phyloP scores from a whole-genome alignment of 2,797 vertebrate species.

The Enteromius viviparus region DNA sequence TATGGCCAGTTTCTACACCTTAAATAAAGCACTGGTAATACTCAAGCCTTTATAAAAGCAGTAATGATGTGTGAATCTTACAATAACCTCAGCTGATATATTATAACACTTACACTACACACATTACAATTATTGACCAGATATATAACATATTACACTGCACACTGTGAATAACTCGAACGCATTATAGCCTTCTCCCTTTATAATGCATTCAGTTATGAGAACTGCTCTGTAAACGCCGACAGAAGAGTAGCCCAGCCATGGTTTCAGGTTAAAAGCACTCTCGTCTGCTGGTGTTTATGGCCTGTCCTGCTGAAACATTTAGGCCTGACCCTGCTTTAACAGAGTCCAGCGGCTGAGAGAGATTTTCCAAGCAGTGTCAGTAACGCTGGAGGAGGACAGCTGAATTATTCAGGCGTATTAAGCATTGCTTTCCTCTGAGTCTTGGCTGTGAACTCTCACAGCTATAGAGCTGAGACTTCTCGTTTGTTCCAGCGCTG shows the following conservation, averaged over 20 bases:
- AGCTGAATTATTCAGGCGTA: constrained; percentile 64
- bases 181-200: not conserved
- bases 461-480: constrained; percentile 25
- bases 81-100: not conserved
- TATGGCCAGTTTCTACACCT: not conserved
- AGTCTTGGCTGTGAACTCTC: constrained; percentile 36
- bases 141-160: too few species aligned
- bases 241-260: too few species aligned
- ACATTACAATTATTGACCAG: not conserved
- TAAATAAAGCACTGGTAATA: too few species aligned
- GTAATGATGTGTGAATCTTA: too few species aligned
- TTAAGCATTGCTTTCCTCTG: constrained; percentile 56
- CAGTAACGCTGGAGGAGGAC: constrained; percentile 40
- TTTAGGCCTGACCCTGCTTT: not conserved
- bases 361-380: constrained; percentile 60
- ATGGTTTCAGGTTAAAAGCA: too few species aligned
- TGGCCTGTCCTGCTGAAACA: not conserved
- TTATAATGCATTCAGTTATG: not conserved
- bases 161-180: not conserved
- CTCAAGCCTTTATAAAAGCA: too few species aligned
- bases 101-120: not conserved
- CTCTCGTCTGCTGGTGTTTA: too few species aligned
- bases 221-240: too few species aligned
- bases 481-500: too few species aligned
- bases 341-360: constrained; percentile 26